Base-by-base conservation (phyloP, 2,888 invertebrate genomes). In the Conus canariensis region DNA sequence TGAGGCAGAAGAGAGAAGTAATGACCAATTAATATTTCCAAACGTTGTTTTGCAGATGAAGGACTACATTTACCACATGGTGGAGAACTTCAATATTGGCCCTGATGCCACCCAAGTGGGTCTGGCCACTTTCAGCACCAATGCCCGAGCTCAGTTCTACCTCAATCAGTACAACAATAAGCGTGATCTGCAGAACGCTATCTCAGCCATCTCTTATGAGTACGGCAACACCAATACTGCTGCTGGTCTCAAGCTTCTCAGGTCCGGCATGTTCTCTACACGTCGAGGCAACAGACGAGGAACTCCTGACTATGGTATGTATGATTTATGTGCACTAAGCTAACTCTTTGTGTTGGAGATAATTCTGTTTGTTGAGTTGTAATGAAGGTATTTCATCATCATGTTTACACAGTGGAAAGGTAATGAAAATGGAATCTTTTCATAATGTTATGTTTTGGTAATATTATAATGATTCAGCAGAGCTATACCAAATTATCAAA, bases 141-240 rank as follows among this genome's bases (percentile, higher is more conserved):
- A 86, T 91, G 91, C 91, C 93, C 80, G 90, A 58, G 86, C 91
- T 92, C 90, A 95, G 93, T 89, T 95, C 93, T 93, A 94, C 91
- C 92, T 96, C 90, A 94, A 94, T 90, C 74, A 93, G 56, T 95
- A 94, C 90, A 58, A 90, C 88, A 91, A 93, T 90, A 92, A 94
- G 86, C 92, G 90, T 59, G 91, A 93, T 8, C 92, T 95, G 9
- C 94, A 94, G 90, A 94, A 94, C 89, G 95, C 95, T 70, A 94
- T 96, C 58, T 93, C 95, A 12, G 94, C 94, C 56, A 94, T 95
- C 88, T 91, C 93, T 45, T 95, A 95, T 85, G 93, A 93, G 88
- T 94, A 94, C 82, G 95, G 95, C 16, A 94, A 95, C 90, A 95
- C 95, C 0, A 95, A 95, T 92, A 95, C 95, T 9, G 95, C 95